Base-by-base conservation (phyloP, 30 jellyfish, hydroid and myxozoan genomes). In the Haliclystus octoradiatus region DNA sequence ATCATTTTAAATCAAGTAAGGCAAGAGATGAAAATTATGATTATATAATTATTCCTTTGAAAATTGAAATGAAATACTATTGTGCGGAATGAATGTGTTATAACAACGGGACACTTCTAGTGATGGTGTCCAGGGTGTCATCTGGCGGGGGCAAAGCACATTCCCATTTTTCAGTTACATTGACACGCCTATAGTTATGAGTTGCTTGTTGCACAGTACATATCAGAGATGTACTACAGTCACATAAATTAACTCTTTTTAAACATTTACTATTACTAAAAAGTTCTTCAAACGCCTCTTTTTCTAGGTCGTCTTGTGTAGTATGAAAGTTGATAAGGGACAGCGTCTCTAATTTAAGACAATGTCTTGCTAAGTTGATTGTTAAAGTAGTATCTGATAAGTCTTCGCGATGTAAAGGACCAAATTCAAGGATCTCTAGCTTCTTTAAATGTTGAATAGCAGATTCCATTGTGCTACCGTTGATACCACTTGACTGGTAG, bases 71-170 rank as follows among this genome's bases (percentile, higher is more conserved):
- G n/a, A n/a, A n/a, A n/a, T n/a, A n/a, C n/a, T n/a, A n/a, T n/a
- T n/a, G n/a, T n/a, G n/a, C n/a, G n/a, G n/a, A n/a, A n/a, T n/a
- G n/a, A n/a, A n/a, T n/a, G n/a, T n/a, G n/a, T n/a, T n/a, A n/a
- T n/a, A n/a, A n/a, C n/a, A n/a, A n/a, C n/a, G n/a, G n/a, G n/a
- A 27, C 27, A 27, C 63, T 19, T 15, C 92, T 73, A 13, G 92
- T 72, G 15, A 89, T 82, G 32, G 80, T 63, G 50, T 89, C 98
- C 12, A 89, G 74, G 9, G 98, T 89, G 15, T 62, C 57, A 9
- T 22, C 28, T 5, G 98, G 98, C 34, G 98, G 98, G 14, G 98
- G 98, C 50, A 89, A 71, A 1, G 98, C 98, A 66, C 98, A 89
- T 52, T 89, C 98, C 98, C 98, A 89, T 74, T 63, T 67, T 40